Conservation (phyloP, 2,888 invertebrate genomes). For the Xestia c-nigrum region DNA sequence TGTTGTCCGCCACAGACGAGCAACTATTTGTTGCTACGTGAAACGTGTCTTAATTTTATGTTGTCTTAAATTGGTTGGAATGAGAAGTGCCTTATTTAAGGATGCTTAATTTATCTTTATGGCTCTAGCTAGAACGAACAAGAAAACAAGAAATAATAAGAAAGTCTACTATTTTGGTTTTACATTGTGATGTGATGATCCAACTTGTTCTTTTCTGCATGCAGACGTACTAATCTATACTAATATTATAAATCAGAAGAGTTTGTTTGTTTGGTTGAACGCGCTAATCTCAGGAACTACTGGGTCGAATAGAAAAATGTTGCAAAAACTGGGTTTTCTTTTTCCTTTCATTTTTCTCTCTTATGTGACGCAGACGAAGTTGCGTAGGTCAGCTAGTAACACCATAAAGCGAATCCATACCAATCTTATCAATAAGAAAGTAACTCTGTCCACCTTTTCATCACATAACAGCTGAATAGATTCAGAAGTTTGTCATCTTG, state of each 20-base stretch:
- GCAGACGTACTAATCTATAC: neutral
- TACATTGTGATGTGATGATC: neutral
- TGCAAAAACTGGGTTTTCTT: no score
- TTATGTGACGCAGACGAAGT: no score
- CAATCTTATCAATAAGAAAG: neutral
- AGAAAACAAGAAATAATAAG: slow-evolving; percentile 1
- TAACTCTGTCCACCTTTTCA: neutral
- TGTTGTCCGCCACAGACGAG: slow-evolving; percentile 39
- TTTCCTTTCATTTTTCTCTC: no score
- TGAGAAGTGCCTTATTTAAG: slow-evolving; percentile 41
- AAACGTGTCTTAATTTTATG: slow-evolving; percentile 32
- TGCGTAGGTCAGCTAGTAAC: no score
- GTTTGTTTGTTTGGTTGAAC: no score
- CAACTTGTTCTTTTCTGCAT: neutral
- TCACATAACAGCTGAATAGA: neutral
- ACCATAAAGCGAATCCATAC: neutral
- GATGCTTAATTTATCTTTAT: slow-evolving; percentile 18
- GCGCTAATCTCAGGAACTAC: no score
- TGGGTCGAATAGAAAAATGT: no score
- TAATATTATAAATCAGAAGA: no score
- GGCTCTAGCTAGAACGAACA: neutral
- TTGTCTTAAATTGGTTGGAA: slow-evolving; percentile 53
- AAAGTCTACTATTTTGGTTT: neutral
- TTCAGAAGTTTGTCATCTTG: no score
- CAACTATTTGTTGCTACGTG: slow-evolving; percentile 57